phyloP scores from a whole-genome alignment of 2,113 vertebrate species.

The Neogobius melanostomus region DNA sequence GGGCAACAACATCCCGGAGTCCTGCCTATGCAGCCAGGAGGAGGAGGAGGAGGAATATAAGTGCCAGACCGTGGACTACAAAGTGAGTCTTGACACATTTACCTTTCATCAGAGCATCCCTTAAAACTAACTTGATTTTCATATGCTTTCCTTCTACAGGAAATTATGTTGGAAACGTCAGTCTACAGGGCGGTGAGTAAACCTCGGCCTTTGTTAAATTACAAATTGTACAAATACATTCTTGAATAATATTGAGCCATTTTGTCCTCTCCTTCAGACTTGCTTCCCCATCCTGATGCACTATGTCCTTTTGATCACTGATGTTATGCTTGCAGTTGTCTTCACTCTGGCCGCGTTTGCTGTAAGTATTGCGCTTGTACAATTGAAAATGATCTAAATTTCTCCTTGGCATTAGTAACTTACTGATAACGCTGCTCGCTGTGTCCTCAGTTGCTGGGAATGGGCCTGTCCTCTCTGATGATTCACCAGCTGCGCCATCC shows the following conservation, averaged over 20 bases:
- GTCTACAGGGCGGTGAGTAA: constrained; percentile 42
- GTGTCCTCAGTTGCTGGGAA: constrained; percentile 50
- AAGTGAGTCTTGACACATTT: constrained; percentile 12
- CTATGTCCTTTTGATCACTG: accelerated
- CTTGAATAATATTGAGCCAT: not conserved
- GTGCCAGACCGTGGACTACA: not conserved
- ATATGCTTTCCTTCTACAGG: not conserved
- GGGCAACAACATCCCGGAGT: constrained; percentile 14
- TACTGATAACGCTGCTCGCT: not conserved
- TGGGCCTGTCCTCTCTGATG: constrained; percentile 50
- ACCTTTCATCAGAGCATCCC: accelerated
- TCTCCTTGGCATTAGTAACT: not conserved
- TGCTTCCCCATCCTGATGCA: constrained; percentile 41
- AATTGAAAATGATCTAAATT: not conserved
- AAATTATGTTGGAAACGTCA: accelerated
- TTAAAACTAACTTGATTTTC: not conserved
- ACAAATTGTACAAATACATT: not conserved
- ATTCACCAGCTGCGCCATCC: constrained; percentile 50
- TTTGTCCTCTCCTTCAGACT: constrained; percentile 18
- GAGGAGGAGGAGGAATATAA: accelerated
- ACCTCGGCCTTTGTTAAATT: not conserved
- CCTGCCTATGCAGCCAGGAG: constrained; percentile 6
- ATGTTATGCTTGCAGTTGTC: not conserved
- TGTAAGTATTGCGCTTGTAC: constrained; percentile 32
- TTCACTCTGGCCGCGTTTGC: constrained; percentile 44